Base-by-base conservation (phyloP, 1,140 invertebrate genomes). In the Teleopsis dalmanni region DNA sequence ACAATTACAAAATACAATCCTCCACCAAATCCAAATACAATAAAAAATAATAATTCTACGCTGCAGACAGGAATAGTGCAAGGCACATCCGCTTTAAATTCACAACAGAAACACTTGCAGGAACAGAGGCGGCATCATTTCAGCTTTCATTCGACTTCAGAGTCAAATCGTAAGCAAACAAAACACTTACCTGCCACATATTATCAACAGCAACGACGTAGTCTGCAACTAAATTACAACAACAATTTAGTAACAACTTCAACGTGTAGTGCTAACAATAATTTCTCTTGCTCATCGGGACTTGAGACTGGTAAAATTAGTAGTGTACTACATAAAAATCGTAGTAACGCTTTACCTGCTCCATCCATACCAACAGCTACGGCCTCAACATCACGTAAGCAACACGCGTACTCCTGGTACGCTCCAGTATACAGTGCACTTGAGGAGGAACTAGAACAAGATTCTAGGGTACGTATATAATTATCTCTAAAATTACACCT, bases 401-500 rank as follows among this genome's bases (percentile, higher is more conserved):
- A 69, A 50, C 57, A 65, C 52, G 61, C 65, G 53, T 69, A 69
- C 60, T 69, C 65, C 46, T 69, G 65, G 65, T 69, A 69, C 63
- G 65, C 65, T 52, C 65, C 65, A 23, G 65, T 69, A 22, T 69
- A 69, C 40, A 69, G 62, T 56, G 65, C 65, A 36, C 63, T 69
- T 48, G 65, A 69, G 58, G 65, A 69, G 58, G 65, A 69, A 55
- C 59, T 66, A 47, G 65, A 69, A 54, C 65, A 68, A 53, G 65
- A 69, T 53, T 69, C 65, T 54, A 58, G 65, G 59, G 65, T 69
- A 40, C 58, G 65, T 59, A 29, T 13, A 6, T 11, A 36, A 1
- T 25, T 21, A 25, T 13, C 8, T 9, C 18, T n/a, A n/a, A n/a
- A n/a, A n/a, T n/a, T n/a, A n/a, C n/a, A n/a, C n/a, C n/a, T n/a